Conservation (phyloP, 1,140 invertebrate species). For the Chlorops oryzae region DNA sequence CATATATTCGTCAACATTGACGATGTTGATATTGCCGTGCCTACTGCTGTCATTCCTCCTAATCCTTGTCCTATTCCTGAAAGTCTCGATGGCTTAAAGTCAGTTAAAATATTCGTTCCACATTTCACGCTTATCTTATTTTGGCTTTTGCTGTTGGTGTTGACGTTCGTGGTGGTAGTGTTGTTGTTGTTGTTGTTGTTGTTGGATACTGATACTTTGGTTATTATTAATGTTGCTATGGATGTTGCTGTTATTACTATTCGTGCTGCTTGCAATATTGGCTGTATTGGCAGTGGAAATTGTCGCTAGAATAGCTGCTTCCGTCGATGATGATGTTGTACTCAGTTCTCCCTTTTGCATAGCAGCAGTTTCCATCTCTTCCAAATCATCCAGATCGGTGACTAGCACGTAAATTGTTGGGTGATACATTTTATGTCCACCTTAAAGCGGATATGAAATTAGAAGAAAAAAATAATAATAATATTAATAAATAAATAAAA, state of each 20-base stretch:
- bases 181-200: slow-evolving; percentile 7
- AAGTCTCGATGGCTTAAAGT: no score
- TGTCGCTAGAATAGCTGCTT: slow-evolving; percentile 25
- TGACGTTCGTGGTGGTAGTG: neutral
- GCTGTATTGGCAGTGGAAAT: slow-evolving; percentile 32
- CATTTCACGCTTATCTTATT: no score
- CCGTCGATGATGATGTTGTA: slow-evolving; percentile 18
- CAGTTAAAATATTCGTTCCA: no score
- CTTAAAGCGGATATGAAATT: no score
- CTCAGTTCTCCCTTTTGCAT: slow-evolving; percentile 27
- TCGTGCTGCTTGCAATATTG: neutral
- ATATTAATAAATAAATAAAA: neutral
- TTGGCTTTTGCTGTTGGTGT: neutral
- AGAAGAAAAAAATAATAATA: neutral
- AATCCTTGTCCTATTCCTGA: no score
- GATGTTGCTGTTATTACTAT: slow-evolving; percentile 1
- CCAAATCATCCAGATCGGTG: slow-evolving; percentile 76
- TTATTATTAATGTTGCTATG: no score
- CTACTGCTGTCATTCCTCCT: no score
- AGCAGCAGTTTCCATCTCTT: slow-evolving; percentile 39
- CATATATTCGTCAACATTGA: neutral
- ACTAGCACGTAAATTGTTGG: slow-evolving; percentile 88
- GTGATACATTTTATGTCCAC: slow-evolving; percentile 88
- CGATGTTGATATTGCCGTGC: neutral
- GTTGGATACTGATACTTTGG: slow-evolving; percentile 2